Evolutionary conservation across 2,888 invertebrate genomes (phyloP), one percentile per base, ranked within the genome.

Genomic region (Zhuqinia jingwanae): DNA sequence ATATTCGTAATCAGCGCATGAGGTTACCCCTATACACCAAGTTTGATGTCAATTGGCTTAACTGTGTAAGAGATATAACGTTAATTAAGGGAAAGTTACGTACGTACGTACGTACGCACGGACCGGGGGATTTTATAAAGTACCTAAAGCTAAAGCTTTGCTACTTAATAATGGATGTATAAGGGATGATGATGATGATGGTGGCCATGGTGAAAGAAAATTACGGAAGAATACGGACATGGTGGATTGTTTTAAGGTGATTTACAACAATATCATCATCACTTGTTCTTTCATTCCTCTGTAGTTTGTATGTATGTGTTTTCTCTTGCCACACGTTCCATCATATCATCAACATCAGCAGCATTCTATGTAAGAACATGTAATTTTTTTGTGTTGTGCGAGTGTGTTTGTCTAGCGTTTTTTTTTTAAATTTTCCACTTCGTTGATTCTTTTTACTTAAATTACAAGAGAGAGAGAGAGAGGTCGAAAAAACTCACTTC

Each of bases 221-320:
- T 70, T 70, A 45, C 45, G 70, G 47, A 70, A 70, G 47, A 45
- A 70, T n/a, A 70, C 70, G 47, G 15, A 47, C 70, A 47, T 47
- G 47, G 70, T 45, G 10, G 47, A 70, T 70, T 70, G 70, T 70
- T 70, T 70, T 47, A 70, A 15, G 47, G 70, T 70, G 70, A 70
- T 70, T 70, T 70, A 70, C 70, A 70, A 70, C 70, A 70, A 70
- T 70, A n/a, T n/a, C n/a, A 47, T 25, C 70, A 70, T 70, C 70
- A 70, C 70, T 70, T 70, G 70, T 70, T 70, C 70, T 70, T 70
- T 70, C 70, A 47, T 70, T 47, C 70, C 47, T 22, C 25, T 47
- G 20, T 13, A 25, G 6, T 27, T 70, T 70, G 8, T 25, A 22
- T 22, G n/a, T 47, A 15, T n/a, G 47, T 8, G 15, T 47, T 47